phyloP scores from a whole-genome alignment of 2,888 invertebrate genomes.

The Polydrusus tereticollis region DNA sequence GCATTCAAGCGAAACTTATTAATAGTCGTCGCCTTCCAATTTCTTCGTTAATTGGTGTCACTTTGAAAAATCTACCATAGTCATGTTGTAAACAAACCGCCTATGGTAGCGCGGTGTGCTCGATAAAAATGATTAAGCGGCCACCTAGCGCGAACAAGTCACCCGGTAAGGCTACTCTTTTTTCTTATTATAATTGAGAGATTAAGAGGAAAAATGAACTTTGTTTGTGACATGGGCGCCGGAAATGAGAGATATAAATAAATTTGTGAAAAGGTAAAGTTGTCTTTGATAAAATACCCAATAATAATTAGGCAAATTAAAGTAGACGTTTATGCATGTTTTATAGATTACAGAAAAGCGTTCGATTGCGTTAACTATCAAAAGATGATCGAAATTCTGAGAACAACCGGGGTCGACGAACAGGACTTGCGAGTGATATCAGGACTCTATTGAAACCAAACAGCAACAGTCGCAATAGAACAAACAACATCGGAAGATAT shows the following conservation, averaged over 20 bases:
- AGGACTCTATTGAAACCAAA: too few species aligned
- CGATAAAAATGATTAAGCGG: slow-evolving; percentile 42
- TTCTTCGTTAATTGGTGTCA: slow-evolving; percentile 49
- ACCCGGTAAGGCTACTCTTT: slow-evolving; percentile 27
- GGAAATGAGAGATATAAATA: slow-evolving; percentile 7
- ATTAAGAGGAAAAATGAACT: slow-evolving; percentile 26
- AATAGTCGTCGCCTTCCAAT: slow-evolving; percentile 39
- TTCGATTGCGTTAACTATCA: too few species aligned
- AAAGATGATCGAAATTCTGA: too few species aligned
- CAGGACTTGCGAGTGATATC: too few species aligned
- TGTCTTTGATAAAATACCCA: not conserved
- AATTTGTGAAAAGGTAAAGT: not conserved
- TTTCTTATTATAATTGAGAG: slow-evolving; percentile 35
- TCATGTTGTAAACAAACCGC: slow-evolving; percentile 34
- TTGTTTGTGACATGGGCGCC: slow-evolving; percentile 8
- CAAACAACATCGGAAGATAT: too few species aligned
- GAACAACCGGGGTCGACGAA: too few species aligned
- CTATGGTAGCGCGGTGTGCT: slow-evolving; percentile 25
- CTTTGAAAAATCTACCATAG: slow-evolving; percentile 42
- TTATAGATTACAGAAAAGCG: too few species aligned
- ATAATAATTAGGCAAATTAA: not conserved
- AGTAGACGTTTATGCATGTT: too few species aligned
- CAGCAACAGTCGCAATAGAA: too few species aligned
- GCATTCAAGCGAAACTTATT: slow-evolving; percentile 33
- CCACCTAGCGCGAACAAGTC: slow-evolving; percentile 38